Percentiles rank a stretch among this genome's conserved stretches.
phyloP scores from a whole-genome alignment of 2,888 invertebrate species.

The Hydriomena furcata region DNA sequence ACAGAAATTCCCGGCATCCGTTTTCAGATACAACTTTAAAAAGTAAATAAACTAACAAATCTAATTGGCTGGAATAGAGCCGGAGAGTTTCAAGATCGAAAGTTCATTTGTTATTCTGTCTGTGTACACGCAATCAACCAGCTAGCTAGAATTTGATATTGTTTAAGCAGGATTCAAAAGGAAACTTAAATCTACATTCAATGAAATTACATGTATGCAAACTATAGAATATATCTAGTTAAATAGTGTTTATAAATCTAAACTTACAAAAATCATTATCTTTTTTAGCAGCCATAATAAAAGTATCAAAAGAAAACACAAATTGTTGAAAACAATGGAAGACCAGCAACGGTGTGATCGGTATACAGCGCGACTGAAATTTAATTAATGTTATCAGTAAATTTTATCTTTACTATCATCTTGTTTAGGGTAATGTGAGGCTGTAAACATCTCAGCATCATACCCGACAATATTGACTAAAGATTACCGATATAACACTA shows the following conservation, averaged over 20 bases:
- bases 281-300: constrained; percentile 45
- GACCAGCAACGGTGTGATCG: background rate
- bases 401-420: constrained; percentile 41
- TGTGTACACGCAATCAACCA: too few species aligned
- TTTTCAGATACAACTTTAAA: too few species aligned
- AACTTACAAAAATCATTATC: constrained; percentile 74
- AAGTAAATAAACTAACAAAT: constrained; percentile 10
- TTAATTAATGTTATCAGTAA: constrained; percentile 35
- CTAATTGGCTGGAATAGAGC: constrained; percentile 17
- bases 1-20: too few species aligned
- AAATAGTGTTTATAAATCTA: too few species aligned
- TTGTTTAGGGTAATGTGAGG: constrained; percentile 55
- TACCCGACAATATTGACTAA: constrained; percentile 70
- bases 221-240: too few species aligned
- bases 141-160: too few species aligned
- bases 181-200: too few species aligned
- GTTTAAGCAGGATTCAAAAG: background rate
- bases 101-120: constrained; percentile 12
- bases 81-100: constrained; percentile 12
- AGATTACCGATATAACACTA: constrained; percentile 62
- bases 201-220: too few species aligned
- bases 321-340: background rate
- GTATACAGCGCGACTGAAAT: constrained; percentile 23
- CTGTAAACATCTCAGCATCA: constrained; percentile 50
- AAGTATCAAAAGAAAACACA: constrained; percentile 8